Conservation (phyloP, 1,140 invertebrate species). For the Drosophila repleta region DNA sequence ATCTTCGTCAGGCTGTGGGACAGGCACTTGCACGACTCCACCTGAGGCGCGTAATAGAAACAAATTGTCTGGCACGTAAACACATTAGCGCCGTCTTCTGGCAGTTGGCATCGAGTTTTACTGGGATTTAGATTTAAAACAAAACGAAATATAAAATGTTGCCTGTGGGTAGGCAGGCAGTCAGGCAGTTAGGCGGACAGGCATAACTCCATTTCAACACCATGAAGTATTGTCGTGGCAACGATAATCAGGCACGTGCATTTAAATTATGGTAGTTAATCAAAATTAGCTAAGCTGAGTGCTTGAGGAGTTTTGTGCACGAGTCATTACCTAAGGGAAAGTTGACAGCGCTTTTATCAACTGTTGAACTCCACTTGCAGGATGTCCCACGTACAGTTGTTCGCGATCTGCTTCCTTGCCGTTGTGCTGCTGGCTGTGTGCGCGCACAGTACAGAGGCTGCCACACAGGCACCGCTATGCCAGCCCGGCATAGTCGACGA, state of each 20-base stretch:
- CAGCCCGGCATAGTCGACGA: constrained; percentile 76
- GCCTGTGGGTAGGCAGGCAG: neutral
- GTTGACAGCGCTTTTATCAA: neutral
- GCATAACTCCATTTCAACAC: constrained; percentile 35
- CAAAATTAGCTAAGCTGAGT: constrained; percentile 45
- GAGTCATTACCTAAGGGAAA: neutral
- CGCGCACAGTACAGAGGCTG: constrained; percentile 35
- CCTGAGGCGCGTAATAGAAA: constrained; percentile 59
- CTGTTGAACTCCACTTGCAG: constrained; percentile 35
- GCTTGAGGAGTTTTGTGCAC: neutral
- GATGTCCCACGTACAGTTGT: constrained; percentile 72
- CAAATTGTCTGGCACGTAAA: constrained; percentile 67
- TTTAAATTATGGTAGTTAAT: constrained; percentile 59
- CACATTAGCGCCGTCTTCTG: constrained; percentile 43
- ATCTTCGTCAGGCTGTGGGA: constrained; percentile 25
- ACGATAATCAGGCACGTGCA: constrained; percentile 51
- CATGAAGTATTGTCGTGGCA: constrained; percentile 43
- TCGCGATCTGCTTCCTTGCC: constrained; percentile 57
- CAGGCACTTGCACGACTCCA: constrained; percentile 16
- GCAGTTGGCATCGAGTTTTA: constrained; percentile 19
- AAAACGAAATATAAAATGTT: constrained; percentile 13
- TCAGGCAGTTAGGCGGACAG: neutral
- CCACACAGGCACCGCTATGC: constrained; percentile 66
- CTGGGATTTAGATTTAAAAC: constrained; percentile 29
- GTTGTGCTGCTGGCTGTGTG: constrained; percentile 55